Evolutionary conservation across 2,888 invertebrate species (phyloP).

Genomic region (Notodonta dromedarius): DNA sequence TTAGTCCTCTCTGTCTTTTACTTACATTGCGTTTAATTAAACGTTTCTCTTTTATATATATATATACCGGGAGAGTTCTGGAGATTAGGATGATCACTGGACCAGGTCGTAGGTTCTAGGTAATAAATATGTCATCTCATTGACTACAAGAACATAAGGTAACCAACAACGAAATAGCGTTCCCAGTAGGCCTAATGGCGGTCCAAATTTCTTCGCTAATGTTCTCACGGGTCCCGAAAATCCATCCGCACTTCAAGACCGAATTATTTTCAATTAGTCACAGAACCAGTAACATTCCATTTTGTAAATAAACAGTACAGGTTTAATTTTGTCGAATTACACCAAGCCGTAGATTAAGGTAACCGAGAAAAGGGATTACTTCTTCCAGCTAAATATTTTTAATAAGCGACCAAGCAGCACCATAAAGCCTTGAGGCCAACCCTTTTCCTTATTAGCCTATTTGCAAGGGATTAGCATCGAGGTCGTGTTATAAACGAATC

Average conservation of each 20-base stretch:
- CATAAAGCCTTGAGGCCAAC: constrained; percentile 25
- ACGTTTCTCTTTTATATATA: constrained; percentile 8
- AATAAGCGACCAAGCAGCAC: constrained; percentile 22
- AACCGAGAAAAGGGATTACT: constrained; percentile 10
- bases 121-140: constrained; percentile 11
- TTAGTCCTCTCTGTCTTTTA: constrained; percentile 25
- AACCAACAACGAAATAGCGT: constrained; percentile 28
- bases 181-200: constrained; percentile 32
- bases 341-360: constrained; percentile 11
- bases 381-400: constrained; percentile 24
- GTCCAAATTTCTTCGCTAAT: constrained; percentile 30
- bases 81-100: background rate
- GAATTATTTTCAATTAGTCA: constrained; percentile 1
- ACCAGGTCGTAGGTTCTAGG: background rate
- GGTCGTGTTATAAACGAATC: constrained; percentile 48
- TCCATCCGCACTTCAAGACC: background rate
- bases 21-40: constrained; percentile 27
- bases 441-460: constrained; percentile 37
- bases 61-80: background rate
- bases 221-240: constrained; percentile 15
- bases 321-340: constrained; percentile 7
- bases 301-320: constrained; percentile 9
- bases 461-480: constrained; percentile 37
- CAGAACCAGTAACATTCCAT: background rate
- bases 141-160: constrained; percentile 15